A percentile compares a stretch with the other conserved stretches of the same genome.
These are phyloP conservation scores for Idaea aversata DNA, from an alignment of 2,888 invertebrate genomes.

Conservation along the genomic window DNA sequence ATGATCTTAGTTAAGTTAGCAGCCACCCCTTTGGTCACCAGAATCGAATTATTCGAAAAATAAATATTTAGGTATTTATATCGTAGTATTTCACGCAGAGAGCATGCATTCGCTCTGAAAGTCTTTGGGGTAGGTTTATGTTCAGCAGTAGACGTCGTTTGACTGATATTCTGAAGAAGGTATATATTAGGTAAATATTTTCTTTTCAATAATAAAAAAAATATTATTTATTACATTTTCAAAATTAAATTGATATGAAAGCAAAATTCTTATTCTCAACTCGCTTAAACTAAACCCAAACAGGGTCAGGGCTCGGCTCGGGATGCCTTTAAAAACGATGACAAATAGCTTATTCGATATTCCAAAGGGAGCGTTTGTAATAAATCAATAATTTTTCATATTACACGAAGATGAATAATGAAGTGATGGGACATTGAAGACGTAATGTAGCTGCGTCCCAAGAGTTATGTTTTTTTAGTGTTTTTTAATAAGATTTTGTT, in stretches of 20 bases:
- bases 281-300: background rate
- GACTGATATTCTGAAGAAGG: no score
- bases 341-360: slow-evolving; percentile 52
- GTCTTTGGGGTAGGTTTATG: no score
- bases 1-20: no score
- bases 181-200: no score
- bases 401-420: slow-evolving; percentile 44
- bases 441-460: background rate
- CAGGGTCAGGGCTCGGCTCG: background rate
- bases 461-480: background rate
- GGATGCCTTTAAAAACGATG: slow-evolving; percentile 32
- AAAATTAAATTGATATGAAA: slow-evolving; percentile 8
- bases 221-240: no score
- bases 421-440: slow-evolving; percentile 15
- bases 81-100: no score
- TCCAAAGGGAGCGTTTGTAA: slow-evolving; percentile 40
- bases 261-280: slow-evolving; percentile 11
- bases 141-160: no score
- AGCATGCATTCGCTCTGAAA: no score
- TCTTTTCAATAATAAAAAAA: no score
- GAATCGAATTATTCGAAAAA: no score
- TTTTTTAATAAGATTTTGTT: background rate
- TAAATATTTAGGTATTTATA: no score
- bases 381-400: slow-evolving; percentile 51
- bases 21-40: no score